These are phyloP conservation scores for Galendromus occidentalis DNA, from an alignment of 1,140 invertebrate genomes.

Conservation along the genomic window DNA sequence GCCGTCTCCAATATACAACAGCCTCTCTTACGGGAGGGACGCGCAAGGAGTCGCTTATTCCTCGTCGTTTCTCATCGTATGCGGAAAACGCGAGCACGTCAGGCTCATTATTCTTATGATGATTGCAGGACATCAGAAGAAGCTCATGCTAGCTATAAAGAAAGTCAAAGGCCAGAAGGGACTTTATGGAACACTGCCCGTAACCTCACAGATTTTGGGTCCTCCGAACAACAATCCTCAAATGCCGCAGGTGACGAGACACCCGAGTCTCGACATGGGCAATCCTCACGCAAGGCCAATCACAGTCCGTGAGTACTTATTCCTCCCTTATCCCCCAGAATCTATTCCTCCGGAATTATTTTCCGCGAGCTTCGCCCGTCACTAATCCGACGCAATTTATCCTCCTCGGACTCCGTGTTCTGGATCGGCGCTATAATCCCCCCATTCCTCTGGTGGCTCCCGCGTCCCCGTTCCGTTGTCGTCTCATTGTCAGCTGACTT, in stretches of 20 bases:
- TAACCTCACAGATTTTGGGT: constrained; percentile 49
- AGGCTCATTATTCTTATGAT: constrained; percentile 27
- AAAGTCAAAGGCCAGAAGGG: constrained; percentile 54
- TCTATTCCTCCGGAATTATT: too few relatives aligned
- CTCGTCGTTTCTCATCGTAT: constrained; percentile 10
- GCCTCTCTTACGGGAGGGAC: background rate
- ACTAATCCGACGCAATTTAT: too few relatives aligned
- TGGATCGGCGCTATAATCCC: too few relatives aligned
- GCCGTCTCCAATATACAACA: background rate
- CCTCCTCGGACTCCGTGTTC: too few relatives aligned
- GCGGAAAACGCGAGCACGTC: background rate
- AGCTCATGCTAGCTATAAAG: constrained; percentile 88
- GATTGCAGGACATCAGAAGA: constrained; percentile 89
- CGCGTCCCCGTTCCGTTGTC: too few relatives aligned
- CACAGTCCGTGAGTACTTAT: constrained; percentile 22
- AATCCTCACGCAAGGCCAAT: constrained; percentile 14
- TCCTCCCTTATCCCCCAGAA: too few relatives aligned
- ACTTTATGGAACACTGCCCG: constrained; percentile 34
- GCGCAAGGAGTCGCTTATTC: background rate
- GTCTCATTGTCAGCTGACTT: too few relatives aligned
- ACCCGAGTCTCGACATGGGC: constrained; percentile 17
- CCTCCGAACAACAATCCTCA: constrained; percentile 18
- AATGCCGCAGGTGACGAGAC: constrained; percentile 17
- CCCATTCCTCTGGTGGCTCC: too few relatives aligned
- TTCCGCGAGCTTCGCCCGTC: too few relatives aligned